These are phyloP conservation scores for Myotis planiceps DNA, from an alignment of 2,797 vertebrate genomes.

Conservation along the genomic window DNA sequence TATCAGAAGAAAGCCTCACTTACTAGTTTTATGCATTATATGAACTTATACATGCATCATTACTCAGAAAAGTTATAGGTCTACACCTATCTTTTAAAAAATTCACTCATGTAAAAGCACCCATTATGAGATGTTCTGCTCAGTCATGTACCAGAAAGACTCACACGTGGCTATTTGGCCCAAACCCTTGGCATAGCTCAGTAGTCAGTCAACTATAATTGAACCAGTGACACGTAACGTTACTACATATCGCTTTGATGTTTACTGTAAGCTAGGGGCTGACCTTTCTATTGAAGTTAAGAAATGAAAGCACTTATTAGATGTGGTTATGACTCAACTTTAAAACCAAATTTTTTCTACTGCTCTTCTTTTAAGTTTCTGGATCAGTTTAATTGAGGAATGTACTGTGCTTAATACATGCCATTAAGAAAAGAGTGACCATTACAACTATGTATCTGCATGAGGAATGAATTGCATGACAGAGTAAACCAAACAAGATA, in stretches of 20 bases:
- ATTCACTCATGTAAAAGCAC: neutral
- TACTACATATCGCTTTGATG: conserved; percentile 19
- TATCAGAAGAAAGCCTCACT: neutral
- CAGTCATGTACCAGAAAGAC: neutral
- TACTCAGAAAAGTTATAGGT: neutral
- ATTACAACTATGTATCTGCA: neutral
- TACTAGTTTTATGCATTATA: neutral
- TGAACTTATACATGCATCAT: neutral
- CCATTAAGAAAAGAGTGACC: conserved; percentile 1
- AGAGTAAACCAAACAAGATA: neutral
- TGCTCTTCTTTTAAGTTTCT: conserved; percentile 12
- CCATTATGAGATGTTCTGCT: neutral
- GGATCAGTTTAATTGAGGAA: conserved; percentile 27
- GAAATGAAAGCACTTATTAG: conserved; percentile 35
- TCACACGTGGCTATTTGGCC: neutral
- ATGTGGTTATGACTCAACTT: conserved; percentile 55
- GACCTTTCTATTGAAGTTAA: conserved; percentile 6
- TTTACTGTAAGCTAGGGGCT: neutral
- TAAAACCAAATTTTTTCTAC: conserved; percentile 33
- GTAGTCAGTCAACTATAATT: conserved; percentile 3
- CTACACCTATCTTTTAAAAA: neutral
- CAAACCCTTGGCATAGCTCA: neutral
- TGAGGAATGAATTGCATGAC: neutral
- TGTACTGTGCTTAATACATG: neutral
- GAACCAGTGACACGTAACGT: neutral